Evolutionary conservation across 92 coral and sea anemone genomes (phyloP), one percentile per base, ranked within the genome.

Genomic region (Actinostola sp.): DNA sequence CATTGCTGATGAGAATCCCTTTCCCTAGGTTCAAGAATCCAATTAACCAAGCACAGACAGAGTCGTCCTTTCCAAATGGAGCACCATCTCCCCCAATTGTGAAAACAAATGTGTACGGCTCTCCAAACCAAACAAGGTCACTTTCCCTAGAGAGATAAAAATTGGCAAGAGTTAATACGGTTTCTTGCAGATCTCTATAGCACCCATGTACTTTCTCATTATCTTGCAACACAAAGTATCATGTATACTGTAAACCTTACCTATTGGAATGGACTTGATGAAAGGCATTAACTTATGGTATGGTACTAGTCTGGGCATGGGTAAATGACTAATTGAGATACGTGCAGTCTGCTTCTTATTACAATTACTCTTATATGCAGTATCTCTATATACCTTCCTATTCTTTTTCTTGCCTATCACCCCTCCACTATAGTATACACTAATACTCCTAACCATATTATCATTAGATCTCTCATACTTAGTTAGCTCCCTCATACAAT

Each of bases 351-450:
- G 43, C 61, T 30, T 11, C 67, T 76, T 76, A 13, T 57, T 29
- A 61, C 36, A 30, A 33, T 52, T 68, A 46, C 24, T 31, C 29
- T 55, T 49, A 68, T 17, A 73, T 23, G 80, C 64, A 64, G 80
- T 70, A 32, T 56, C 80, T 74, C 75, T 84, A 29, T 77, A 71
- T 0, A 66, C 24, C 0, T 76, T 70, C 1, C 86, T 70, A 61
- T 82, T 76, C 57, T 77, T 86, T 1, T 76, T 52, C 49, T 86
- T 86, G 14, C 88, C 92, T 68, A 71, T 71, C 20, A 81, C 83
- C 72, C 92, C 92, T 24, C 83, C 74, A 86, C 75, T 81, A 48
- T 81, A 86, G 51, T 86, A 86, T 0, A 76, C 83, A 0, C 75
- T 76, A 19, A 82, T 56, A 66, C 88, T 87, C 27, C 92, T 54